Percentiles rank a stretch among this genome's conserved stretches.
Evolutionary conservation across 2,113 vertebrate genomes (phyloP).

Genomic region (Acrocephalus kingi): DNA sequence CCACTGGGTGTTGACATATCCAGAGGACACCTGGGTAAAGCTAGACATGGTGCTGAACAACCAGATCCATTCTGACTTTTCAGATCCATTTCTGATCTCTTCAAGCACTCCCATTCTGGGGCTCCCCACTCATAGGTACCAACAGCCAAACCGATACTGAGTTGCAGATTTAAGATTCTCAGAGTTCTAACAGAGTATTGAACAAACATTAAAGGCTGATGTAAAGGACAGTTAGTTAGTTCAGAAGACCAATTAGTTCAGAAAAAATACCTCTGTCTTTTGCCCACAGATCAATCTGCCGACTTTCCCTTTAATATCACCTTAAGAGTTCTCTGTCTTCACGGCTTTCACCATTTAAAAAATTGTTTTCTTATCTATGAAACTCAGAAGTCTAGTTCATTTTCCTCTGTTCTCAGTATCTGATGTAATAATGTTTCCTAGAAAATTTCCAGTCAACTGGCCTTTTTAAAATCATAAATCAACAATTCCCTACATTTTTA

Average conservation of each 20-base stretch:
- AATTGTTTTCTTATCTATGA: background rate
- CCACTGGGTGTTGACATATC: background rate
- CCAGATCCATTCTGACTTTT: background rate
- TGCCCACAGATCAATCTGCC: background rate
- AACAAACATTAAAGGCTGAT: background rate
- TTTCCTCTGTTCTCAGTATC: background rate
- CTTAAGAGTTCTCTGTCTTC: background rate
- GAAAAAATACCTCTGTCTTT: background rate
- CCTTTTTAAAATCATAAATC: background rate
- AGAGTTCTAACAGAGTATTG: background rate
- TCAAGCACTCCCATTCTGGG: background rate
- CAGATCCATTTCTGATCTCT: background rate
- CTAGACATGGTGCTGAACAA: background rate
- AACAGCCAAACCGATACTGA: background rate
- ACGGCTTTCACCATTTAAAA: background rate
- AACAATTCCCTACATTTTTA: background rate
- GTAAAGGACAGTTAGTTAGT: background rate
- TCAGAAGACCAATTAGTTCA: background rate
- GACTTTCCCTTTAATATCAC: background rate
- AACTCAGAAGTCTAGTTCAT: background rate
- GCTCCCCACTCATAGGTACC: background rate
- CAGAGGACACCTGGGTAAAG: background rate
- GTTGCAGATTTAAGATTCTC: background rate
- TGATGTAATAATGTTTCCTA: background rate
- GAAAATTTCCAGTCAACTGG: background rate